Evolutionary conservation across 1,140 invertebrate genomes (phyloP).

Genomic region (Scaptomyza hsui): DNA sequence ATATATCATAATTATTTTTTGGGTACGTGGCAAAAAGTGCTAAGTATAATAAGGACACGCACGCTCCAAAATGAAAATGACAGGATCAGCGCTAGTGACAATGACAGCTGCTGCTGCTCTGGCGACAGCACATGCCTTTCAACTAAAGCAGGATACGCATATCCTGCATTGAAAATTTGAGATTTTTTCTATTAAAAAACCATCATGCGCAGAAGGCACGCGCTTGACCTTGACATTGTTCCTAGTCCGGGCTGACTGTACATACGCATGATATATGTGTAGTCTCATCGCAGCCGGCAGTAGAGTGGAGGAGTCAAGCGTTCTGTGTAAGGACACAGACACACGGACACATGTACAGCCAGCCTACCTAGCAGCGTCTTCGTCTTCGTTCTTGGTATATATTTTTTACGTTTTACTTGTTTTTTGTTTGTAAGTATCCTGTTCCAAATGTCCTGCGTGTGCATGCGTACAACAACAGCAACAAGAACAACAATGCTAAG

Average conservation of each 20-base stretch:
- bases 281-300: slow-evolving; percentile 23
- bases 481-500: slow-evolving; percentile 53
- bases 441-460: slow-evolving; percentile 71
- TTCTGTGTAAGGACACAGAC: slow-evolving; percentile 5
- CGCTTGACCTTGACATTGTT: slow-evolving; percentile 79
- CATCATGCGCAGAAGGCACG: slow-evolving; percentile 43
- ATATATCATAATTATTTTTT: slow-evolving; percentile 58
- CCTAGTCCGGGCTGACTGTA: slow-evolving; percentile 36
- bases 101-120: too few species aligned
- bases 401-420: slow-evolving; percentile 56
- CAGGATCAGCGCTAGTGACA: slow-evolving; percentile 69
- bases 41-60: slow-evolving; percentile 59
- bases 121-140: slow-evolving; percentile 65
- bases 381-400: slow-evolving; percentile 2
- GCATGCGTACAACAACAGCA: slow-evolving; percentile 50
- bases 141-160: slow-evolving; percentile 74
- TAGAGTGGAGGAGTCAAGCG: slow-evolving; percentile 42
- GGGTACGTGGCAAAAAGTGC: slow-evolving; percentile 15
- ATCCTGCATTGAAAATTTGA: slow-evolving; percentile 69
- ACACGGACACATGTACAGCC: slow-evolving; percentile 24
- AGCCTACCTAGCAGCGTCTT: slow-evolving; percentile 31
- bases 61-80: slow-evolving; percentile 64
- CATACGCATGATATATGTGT: background rate
- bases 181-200: slow-evolving; percentile 82
- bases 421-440: slow-evolving; percentile 68